Percentiles rank a stretch among this genome's conserved stretches.
Evolutionary conservation across 2,888 invertebrate genomes (phyloP).

Genomic region (Arenicola marina): DNA sequence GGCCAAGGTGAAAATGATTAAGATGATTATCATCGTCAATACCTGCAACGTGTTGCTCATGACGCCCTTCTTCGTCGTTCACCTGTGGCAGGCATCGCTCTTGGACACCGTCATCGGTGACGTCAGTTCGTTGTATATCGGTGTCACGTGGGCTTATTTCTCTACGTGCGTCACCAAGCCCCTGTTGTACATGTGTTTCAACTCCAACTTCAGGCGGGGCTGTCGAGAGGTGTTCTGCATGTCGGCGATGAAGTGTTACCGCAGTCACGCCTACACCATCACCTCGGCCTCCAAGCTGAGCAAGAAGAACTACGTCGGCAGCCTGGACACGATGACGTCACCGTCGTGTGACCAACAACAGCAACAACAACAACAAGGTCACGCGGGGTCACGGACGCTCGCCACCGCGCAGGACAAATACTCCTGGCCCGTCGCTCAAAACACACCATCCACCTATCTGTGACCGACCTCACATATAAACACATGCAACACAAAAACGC

Average conservation of each 20-base stretch:
- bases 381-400: background rate
- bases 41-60: constrained; percentile 31
- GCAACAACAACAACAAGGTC: background rate
- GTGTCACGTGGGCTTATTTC: constrained; percentile 36
- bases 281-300: constrained; percentile 51
- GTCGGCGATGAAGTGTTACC: constrained; percentile 53
- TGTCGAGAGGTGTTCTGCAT: constrained; percentile 57
- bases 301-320: constrained; percentile 54
- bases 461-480: no score
- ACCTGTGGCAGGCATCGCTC: constrained; percentile 38
- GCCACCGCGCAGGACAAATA: background rate
- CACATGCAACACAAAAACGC: no score
- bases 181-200: constrained; percentile 48
- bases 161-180: constrained; percentile 44
- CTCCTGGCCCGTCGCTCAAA: constrained; percentile 14
- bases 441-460: constrained; percentile 12
- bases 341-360: background rate
- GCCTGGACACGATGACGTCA: constrained; percentile 15
- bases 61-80: constrained; percentile 39
- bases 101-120: background rate
- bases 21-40: constrained; percentile 50
- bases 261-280: constrained; percentile 53
- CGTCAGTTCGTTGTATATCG: constrained; percentile 32
- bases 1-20: constrained; percentile 55
- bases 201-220: constrained; percentile 58